A percentile compares a stretch with the other conserved stretches of the same genome.
phyloP scores from a whole-genome alignment of 2,888 invertebrate species.

The Asteroscopus sphinx region DNA sequence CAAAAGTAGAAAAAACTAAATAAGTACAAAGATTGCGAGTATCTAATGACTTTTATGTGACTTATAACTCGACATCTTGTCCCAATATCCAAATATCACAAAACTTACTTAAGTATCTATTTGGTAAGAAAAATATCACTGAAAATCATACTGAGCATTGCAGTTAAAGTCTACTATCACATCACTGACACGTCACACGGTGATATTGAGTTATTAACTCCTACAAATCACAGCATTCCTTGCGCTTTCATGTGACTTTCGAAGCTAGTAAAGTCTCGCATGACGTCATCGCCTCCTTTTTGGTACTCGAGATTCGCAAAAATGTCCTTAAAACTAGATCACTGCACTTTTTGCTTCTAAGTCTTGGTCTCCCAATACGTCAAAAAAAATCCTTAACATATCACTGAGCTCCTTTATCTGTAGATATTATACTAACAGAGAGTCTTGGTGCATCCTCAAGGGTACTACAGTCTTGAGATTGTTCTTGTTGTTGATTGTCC shows the following conservation, averaged over 20 bases:
- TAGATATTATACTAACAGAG: constrained; percentile 35
- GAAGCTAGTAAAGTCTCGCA: neutral
- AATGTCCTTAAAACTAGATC: constrained; percentile 27
- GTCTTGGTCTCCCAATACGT: constrained; percentile 1
- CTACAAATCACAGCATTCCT: neutral
- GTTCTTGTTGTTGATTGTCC: constrained; percentile 48
- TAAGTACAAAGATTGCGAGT: constrained; percentile 17
- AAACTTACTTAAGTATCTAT: constrained; percentile 20
- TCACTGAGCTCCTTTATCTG: constrained; percentile 29
- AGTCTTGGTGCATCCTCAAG: constrained; percentile 69
- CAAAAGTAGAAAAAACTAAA: constrained; percentile 1
- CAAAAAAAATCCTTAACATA: neutral
- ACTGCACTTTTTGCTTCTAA: constrained; percentile 25
- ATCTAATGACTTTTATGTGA: constrained; percentile 21
- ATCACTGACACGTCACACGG: neutral
- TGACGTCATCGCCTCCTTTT: neutral
- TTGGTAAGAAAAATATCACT: constrained; percentile 29
- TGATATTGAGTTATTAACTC: neutral
- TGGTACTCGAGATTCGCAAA: constrained; percentile 7
- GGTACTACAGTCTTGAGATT: constrained; percentile 75
- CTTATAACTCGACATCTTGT: constrained; percentile 6
- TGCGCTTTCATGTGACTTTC: neutral
- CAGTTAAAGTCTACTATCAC: neutral
- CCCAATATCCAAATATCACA: constrained; percentile 47
- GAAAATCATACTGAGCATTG: neutral